Evolutionary conservation across 2,113 vertebrate genomes (phyloP).

Genomic region (Polypterus senegalus): DNA sequence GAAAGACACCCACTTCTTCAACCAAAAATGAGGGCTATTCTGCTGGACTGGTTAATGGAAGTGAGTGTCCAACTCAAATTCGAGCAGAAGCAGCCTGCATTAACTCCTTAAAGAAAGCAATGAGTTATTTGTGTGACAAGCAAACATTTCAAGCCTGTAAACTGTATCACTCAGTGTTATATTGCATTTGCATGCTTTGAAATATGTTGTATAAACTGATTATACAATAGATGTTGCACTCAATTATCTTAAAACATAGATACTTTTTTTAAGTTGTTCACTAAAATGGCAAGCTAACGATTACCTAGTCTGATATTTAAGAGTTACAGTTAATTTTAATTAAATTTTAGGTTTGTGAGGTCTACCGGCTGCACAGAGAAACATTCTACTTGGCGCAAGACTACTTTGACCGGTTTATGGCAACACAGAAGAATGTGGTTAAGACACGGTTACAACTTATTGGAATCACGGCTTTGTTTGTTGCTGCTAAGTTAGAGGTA

Average conservation of each 20-base stretch:
- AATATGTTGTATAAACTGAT: no score
- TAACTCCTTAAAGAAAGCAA: not conserved
- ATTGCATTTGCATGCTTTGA: no score
- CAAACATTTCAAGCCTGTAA: no score
- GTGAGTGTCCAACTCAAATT: conserved; percentile 38
- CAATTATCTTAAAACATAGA: no score
- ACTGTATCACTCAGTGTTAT: no score
- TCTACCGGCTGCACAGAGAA: conserved; percentile 88
- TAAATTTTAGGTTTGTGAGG: conserved; percentile 73
- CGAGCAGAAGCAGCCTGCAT: not conserved
- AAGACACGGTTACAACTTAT: conserved; percentile 87
- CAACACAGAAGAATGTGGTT: conserved; percentile 73
- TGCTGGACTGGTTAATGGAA: conserved; percentile 97
- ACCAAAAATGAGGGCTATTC: conserved; percentile 82
- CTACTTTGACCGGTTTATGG: conserved; percentile 95
- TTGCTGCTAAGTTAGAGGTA: conserved; percentile 92
- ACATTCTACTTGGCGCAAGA: conserved; percentile 90
- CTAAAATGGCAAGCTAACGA: not conserved
- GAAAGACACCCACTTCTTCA: conserved; percentile 81
- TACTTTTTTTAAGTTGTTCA: not conserved
- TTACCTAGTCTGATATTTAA: not conserved
- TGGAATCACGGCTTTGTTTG: conserved; percentile 84
- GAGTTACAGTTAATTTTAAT: no score
- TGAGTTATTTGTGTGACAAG: no score
- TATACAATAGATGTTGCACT: no score